phyloP scores from a whole-genome alignment of 1,140 invertebrate genomes.

The Saccostrea echinata region DNA sequence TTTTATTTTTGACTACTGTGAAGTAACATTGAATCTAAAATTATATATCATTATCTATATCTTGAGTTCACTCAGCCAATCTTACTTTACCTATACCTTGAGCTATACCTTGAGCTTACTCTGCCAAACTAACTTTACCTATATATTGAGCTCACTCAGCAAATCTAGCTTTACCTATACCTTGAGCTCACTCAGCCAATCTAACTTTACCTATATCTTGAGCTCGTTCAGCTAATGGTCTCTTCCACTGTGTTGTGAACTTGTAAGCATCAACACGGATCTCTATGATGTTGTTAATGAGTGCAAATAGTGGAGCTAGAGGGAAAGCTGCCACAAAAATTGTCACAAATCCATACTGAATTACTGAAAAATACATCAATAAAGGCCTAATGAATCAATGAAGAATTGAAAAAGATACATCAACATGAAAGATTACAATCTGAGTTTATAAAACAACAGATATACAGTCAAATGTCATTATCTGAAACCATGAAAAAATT shows the following conservation, averaged over 20 bases:
- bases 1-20: too few species aligned
- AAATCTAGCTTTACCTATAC: constrained; percentile 86
- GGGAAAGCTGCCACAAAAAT: constrained; percentile 93
- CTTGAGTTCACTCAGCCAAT: too few species aligned
- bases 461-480: too few species aligned
- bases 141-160: constrained; percentile 94
- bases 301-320: constrained; percentile 89
- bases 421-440: too few species aligned
- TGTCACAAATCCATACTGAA: constrained; percentile 93
- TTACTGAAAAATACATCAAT: constrained; percentile 66
- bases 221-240: constrained; percentile 92
- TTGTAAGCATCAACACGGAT: constrained; percentile 92
- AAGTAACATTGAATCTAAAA: too few species aligned
- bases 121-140: constrained; percentile 85
- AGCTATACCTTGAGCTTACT: too few species aligned
- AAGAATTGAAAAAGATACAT: too few species aligned
- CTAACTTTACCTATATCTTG: constrained; percentile 89
- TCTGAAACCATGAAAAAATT: too few species aligned
- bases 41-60: too few species aligned
- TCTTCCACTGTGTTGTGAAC: constrained; percentile 88
- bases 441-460: too few species aligned
- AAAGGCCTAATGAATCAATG: too few species aligned
- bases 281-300: constrained; percentile 92
- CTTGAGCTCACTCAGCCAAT: constrained; percentile 91
- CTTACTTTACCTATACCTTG: constrained; percentile 86